A percentile compares a stretch with the other conserved stretches of the same genome.
phyloP scores from a whole-genome alignment of 2,888 invertebrate species.

The Aelia acuminata region DNA sequence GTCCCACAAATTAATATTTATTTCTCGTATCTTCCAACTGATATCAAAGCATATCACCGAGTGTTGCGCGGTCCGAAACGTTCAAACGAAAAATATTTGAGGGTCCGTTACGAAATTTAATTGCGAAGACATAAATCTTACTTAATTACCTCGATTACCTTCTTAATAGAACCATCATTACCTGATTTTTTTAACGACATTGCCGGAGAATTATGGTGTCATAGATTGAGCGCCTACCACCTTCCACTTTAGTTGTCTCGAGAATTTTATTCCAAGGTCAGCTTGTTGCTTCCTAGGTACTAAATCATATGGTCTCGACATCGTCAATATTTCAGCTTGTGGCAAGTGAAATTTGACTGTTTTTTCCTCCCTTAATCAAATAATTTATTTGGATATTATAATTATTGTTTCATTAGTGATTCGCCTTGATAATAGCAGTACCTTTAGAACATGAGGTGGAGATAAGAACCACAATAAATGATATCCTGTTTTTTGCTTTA shows the following conservation, averaged over 20 bases:
- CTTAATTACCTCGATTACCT: neutral
- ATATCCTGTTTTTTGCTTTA: too few species aligned
- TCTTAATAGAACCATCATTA: slow-evolving; percentile 7
- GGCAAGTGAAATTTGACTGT: neutral
- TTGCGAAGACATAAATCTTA: slow-evolving; percentile 4
- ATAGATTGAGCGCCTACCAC: slow-evolving; percentile 9
- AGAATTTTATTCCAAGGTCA: slow-evolving; percentile 7
- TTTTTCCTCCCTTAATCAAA: neutral
- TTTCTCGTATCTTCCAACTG: neutral
- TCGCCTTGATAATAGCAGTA: too few species aligned
- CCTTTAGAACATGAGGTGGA: too few species aligned
- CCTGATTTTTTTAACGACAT: slow-evolving; percentile 20
- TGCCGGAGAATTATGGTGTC: neutral
- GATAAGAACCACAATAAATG: too few species aligned
- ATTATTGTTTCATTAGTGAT: too few species aligned
- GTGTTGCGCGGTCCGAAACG: neutral
- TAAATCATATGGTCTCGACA: neutral
- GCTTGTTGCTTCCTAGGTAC: slow-evolving; percentile 16
- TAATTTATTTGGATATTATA: neutral
- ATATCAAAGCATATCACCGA: neutral
- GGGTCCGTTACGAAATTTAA: neutral
- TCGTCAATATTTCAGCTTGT: neutral
- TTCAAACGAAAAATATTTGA: neutral
- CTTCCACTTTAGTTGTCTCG: slow-evolving; percentile 31
- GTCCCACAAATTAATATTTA: neutral